Conservation (phyloP, 2,797 vertebrate genomes). For the Champsocephalus gunnari region DNA sequence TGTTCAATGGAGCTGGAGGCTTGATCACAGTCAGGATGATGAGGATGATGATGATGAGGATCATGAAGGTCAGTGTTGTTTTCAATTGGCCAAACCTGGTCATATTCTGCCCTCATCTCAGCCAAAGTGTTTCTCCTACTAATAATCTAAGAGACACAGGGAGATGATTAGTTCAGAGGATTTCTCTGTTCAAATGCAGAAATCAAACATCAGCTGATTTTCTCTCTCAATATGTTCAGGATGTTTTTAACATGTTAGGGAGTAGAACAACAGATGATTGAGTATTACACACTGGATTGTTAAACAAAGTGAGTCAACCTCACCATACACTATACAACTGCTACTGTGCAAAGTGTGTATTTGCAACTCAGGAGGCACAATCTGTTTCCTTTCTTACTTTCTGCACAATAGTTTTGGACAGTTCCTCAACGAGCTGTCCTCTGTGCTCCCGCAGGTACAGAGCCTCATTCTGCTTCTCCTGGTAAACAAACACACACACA, state of each 20-base stretch:
- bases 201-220: background rate
- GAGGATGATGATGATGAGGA: slow-evolving; percentile 53
- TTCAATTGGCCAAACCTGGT: slow-evolving; percentile 80
- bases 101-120: slow-evolving; percentile 78
- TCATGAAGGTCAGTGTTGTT: slow-evolving; percentile 59
- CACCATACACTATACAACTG: background rate
- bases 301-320: background rate
- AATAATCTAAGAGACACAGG: slow-evolving; percentile 85
- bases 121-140: slow-evolving; percentile 85
- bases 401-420: slow-evolving; percentile 92
- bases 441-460: slow-evolving; percentile 92
- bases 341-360: too few relatives aligned
- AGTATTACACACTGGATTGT: background rate
- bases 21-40: slow-evolving; percentile 48
- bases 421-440: slow-evolving; percentile 92
- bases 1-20: slow-evolving; percentile 70
- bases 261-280: slow-evolving; percentile 1
- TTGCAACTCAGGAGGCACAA: too few relatives aligned
- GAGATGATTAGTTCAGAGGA: slow-evolving; percentile 15
- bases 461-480: slow-evolving; percentile 94
- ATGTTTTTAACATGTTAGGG: background rate
- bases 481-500: slow-evolving; percentile 45
- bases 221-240: background rate
- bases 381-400: slow-evolving; percentile 83
- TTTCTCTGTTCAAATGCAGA: background rate